Evolutionary conservation across 92 coral and sea anemone species (phyloP), one percentile per base, ranked within the genome.

Genomic region (Zoanthus solanderi): DNA sequence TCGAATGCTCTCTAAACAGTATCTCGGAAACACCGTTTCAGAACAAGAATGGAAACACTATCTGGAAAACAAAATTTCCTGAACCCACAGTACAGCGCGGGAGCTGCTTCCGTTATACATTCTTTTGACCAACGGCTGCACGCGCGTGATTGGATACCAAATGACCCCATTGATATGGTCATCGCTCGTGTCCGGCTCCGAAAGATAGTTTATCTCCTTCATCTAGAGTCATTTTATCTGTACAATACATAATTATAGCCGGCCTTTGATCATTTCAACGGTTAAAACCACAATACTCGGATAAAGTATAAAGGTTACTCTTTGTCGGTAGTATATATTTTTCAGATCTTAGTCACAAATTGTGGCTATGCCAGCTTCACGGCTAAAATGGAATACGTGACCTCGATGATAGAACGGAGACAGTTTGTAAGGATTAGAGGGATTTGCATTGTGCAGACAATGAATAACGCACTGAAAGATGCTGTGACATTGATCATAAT

Each of bases 81-180:
- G 23, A 30, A 48, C 75, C 85, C 60, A 81, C 75, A 81, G 73
- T 67, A 44, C 18, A 13, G 47, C 10, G 45, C 53, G 73, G 18
- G 66, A 58, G n/a, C n/a, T 14, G 65, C 48, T 77, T 77, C 67
- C 82, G 82, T 54, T 77, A 53, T 54, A 17, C 69, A 13, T 29
- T 77, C 45, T 65, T 52, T 46, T 45, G 60, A 48, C 29, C 11
- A 47, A 81, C 60, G 75, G 73, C 82, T 23, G 28, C 63, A 23
- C 45, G 75, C 74, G 85, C 76, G 85, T 81, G 85, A 81, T 81
- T 81, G 85, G 85, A 8, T 8, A 65, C 46, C 57, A 66, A 15
- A 23, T 81, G 60, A 81, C 85, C 85, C 85, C 60, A 45, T 46
- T 13, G 29, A 66, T 79, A 9, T 57, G 71, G 71, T 15, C 83